Base-by-base conservation (phyloP, 2,888 invertebrate genomes). In the Ophioninae sp. region DNA sequence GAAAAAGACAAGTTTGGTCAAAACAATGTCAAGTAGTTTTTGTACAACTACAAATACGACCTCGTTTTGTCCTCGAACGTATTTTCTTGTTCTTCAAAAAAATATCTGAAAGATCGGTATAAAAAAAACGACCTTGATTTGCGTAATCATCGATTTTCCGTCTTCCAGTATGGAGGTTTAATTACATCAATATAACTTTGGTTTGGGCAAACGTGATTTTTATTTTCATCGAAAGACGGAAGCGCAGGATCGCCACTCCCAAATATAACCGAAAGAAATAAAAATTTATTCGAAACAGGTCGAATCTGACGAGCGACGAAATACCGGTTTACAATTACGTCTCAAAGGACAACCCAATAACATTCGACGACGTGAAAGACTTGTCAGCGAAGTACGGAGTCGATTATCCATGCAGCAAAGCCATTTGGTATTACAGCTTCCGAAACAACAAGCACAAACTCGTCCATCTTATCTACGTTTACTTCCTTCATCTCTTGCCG, bases 311-410 rank as follows among this genome's bases (percentile, higher is more conserved):
- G 17, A 85, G 85, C 51, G 65, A 89, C 68, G 93, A 94, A 20
- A 93, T 95, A 39, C 96, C 97, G 0, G 95, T 99, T 84, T 98
- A 97, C 94, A 97, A 98, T 93, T 97, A 95, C 93, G 97, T 97
- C 10, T 96, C 97, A n/a, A 95, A 95, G 5, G 95, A 97, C 87
- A 97, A 97, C 88, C 97, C 97, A 0, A 94, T 98, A 73, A 96
- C 95, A 0, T 98, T 98, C 97, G 95, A 95, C 0, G 93, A 95
- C 22, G 94, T 96, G 82, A 95, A 96, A 82, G 93, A 94, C 0
- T 89, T 94, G 82, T 95, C 95, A 67, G 92, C 93, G n/a, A 94
- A 94, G 81, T 93, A 95, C 84, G 95, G 95, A 0, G 86, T 94
- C 0, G 91, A 94, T 77, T 94, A 94, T 56, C 96, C 96, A 0